These are phyloP conservation scores for Nowickia ferox DNA, from an alignment of 2,888 invertebrate genomes.

Conservation along the genomic window DNA sequence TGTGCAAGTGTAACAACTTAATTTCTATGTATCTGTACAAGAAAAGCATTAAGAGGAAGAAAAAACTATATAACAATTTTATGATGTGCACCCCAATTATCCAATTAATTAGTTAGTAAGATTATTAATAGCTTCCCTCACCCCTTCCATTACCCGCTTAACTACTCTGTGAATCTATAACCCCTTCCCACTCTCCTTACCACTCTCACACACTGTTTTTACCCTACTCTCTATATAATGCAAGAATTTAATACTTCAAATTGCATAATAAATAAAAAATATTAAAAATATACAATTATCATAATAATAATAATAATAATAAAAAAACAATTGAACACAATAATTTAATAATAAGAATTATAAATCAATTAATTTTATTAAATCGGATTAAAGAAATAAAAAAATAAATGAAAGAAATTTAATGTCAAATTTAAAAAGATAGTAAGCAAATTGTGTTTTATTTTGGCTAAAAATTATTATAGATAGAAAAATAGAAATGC, in stretches of 20 bases:
- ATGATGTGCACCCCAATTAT: slow-evolving; percentile 57
- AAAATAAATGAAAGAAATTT: slow-evolving; percentile 61
- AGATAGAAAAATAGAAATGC: not conserved
- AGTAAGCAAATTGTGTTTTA: slow-evolving; percentile 39
- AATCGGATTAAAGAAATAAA: slow-evolving; percentile 59
- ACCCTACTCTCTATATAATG: not conserved
- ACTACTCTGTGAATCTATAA: not conserved
- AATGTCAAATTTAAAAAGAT: slow-evolving; percentile 62
- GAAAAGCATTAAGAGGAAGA: slow-evolving; percentile 1
- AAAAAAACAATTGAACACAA: slow-evolving; percentile 19
- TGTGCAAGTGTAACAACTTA: not conserved
- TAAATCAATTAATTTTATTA: slow-evolving; percentile 72
- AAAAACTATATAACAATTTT: slow-evolving; percentile 21
- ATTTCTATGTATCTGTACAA: slow-evolving; percentile 2
- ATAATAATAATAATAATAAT: too few relatives aligned
- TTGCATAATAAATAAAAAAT: slow-evolving; percentile 32
- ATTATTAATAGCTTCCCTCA: slow-evolving; percentile 48
- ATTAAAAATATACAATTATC: slow-evolving; percentile 27
- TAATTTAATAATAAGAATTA: slow-evolving; percentile 66
- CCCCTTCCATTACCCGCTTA: not conserved
- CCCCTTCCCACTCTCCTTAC: not conserved
- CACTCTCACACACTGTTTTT: not conserved
- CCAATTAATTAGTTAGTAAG: slow-evolving; percentile 67
- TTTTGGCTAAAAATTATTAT: not conserved
- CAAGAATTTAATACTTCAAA: not conserved